Percentiles rank a stretch among this genome's conserved stretches.
Conservation (phyloP, 2,888 invertebrate species). For the Aricia artaxerxes region DNA sequence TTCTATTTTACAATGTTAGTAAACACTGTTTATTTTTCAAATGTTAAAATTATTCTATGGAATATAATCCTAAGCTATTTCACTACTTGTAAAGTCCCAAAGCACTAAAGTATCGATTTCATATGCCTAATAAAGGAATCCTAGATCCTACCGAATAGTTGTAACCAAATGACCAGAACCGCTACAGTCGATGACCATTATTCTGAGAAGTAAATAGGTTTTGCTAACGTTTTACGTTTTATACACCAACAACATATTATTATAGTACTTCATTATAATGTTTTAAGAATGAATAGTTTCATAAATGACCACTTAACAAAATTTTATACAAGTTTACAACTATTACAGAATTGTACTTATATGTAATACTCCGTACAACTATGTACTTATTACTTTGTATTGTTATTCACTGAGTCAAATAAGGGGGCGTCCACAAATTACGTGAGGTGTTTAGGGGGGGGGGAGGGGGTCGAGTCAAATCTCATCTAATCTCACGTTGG, state of each 20-base stretch:
- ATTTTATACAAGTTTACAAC: too few species aligned
- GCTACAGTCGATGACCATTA: neutral
- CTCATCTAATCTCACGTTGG: too few species aligned
- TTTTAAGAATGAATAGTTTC: neutral
- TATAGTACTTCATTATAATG: neutral
- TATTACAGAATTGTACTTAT: too few species aligned
- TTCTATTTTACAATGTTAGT: neutral
- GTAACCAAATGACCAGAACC: constrained; percentile 13
- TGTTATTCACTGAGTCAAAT: too few species aligned
- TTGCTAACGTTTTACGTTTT: neutral
- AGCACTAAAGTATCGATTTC: constrained; percentile 15
- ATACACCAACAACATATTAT: neutral
- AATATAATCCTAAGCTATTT: neutral
- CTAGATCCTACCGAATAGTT: constrained; percentile 15
- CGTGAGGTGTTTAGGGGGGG: too few species aligned
- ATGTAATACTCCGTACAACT: too few species aligned
- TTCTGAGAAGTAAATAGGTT: neutral
- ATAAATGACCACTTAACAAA: too few species aligned
- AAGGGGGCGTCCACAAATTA: too few species aligned
- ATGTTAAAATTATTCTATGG: neutral
- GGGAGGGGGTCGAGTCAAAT: too few species aligned
- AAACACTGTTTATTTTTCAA: neutral
- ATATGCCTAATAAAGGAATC: constrained; percentile 18
- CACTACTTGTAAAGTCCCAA: neutral
- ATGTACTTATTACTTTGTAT: too few species aligned